phyloP scores from a whole-genome alignment of 2,888 invertebrate genomes.

The Axea sp. region DNA sequence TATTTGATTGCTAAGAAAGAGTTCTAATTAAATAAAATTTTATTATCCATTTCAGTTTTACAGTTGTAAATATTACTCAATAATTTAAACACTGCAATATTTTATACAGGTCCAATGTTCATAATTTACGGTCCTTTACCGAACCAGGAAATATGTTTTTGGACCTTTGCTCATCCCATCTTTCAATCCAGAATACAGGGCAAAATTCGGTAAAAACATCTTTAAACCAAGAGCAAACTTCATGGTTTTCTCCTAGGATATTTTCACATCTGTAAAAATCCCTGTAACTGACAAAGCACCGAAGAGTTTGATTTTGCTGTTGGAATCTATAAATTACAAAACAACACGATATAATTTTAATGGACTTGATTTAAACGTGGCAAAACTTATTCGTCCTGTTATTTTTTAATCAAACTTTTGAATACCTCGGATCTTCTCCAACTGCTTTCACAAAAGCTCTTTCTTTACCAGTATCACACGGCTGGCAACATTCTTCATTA shows the following conservation, averaged over 20 bases:
- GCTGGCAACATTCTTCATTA: too few relatives aligned
- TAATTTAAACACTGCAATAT: background rate
- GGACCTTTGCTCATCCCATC: conserved; percentile 69
- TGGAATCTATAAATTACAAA: too few relatives aligned
- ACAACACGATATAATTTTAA: too few relatives aligned
- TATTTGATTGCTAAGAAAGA: too few relatives aligned
- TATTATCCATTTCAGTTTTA: too few relatives aligned
- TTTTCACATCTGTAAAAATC: conserved; percentile 74
- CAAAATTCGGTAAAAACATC: conserved; percentile 70
- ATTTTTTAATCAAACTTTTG: too few relatives aligned
- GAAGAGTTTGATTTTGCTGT: conserved; percentile 72
- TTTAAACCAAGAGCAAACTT: conserved; percentile 74
- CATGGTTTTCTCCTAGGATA: conserved; percentile 69
- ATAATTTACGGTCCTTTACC: conserved; percentile 6
- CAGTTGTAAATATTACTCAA: too few relatives aligned
- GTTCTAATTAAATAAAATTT: too few relatives aligned
- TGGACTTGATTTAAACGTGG: too few relatives aligned
- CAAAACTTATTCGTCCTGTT: too few relatives aligned
- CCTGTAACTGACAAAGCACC: conserved; percentile 74
- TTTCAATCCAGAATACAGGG: conserved; percentile 70
- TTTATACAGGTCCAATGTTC: too few relatives aligned
- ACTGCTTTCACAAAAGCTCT: background rate
- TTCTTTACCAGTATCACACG: too few relatives aligned
- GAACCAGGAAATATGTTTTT: conserved; percentile 61
- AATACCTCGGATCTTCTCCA: conserved; percentile 19